phyloP scores from a whole-genome alignment of 2,797 vertebrate species.

The Pangasius larnaudii region DNA sequence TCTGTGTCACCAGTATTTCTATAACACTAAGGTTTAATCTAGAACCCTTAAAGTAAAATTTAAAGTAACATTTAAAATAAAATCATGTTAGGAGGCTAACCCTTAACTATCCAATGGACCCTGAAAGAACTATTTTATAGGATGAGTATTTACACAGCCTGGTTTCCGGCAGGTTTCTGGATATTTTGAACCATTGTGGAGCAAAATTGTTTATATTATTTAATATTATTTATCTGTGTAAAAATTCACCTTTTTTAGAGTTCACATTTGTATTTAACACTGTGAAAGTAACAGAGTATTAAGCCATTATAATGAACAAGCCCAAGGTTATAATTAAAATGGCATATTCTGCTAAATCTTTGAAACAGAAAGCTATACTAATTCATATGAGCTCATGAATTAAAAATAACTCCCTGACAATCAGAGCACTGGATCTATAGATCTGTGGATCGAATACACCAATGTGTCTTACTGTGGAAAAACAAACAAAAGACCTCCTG shows the following conservation, averaged over 20 bases:
- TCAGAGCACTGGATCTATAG: conserved; percentile 41
- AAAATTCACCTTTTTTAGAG: background rate
- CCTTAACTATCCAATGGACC: background rate
- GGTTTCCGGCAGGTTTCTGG: background rate
- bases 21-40: background rate
- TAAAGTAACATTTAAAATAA: background rate
- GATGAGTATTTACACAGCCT: background rate
- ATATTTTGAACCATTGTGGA: background rate
- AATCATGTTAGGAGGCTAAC: background rate
- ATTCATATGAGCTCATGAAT: conserved; percentile 28
- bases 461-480: conserved; percentile 51
- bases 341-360: background rate
- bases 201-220: background rate
- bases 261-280: background rate
- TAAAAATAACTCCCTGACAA: conserved; percentile 47
- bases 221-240: background rate
- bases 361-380: conserved; percentile 33
- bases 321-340: background rate
- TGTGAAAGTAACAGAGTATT: background rate
- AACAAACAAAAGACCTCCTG: conserved; percentile 56
- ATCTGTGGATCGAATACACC: conserved; percentile 43
- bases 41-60: background rate
- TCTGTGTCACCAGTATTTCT: background rate
- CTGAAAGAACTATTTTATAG: background rate
- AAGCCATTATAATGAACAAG: background rate